Base-by-base conservation (phyloP, 92 coral and sea anemone genomes). In the Phenganax stokvisi region DNA sequence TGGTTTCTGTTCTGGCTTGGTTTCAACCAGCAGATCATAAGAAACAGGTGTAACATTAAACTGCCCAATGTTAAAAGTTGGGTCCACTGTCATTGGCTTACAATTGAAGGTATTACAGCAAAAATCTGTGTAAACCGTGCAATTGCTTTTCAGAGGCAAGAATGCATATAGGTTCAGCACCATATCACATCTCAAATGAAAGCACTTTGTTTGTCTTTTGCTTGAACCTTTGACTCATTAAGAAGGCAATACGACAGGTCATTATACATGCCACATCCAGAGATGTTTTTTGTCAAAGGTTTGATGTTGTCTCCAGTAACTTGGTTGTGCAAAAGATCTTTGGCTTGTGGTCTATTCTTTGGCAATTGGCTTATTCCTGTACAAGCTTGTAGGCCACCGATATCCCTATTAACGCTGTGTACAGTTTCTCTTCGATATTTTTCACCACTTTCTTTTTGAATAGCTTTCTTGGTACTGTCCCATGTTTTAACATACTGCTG, bases 41-140 rank as follows among this genome's bases (percentile, higher is more conserved):
- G 88, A 59, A 56, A 86, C 77, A 20, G 81, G 81, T 9, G 80
- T 82, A 3, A 86, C 84, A 54, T 82, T 82, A 56, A 66, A 77
- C n/a, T 57, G 85, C n/a, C 86, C 84, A 10, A 82, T 55, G 62
- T 82, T 58, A 52, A 82, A 86, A 13, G 86, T 86, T 3, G 88
- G 88, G 52, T 80, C 87, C 13, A 84, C 87, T 5, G 87, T 84
- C 12, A 66, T 65, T 0, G 88, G 88, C 10, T 30, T 16, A 28
- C 69, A 85, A 59, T 80, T 80, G n/a, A 72, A 37, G 12, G 81
- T 56, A 57, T 72, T 85, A 51, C 88, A 85, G 25, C 85, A 80
- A 60, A 20, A 80, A 85, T 15, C 88, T 74, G 37, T 80, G 53
- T 8, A 80, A 60, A 70, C 80, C 88, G 55, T 85, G 53, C 16